These are phyloP conservation scores for Troglohyphantes excavatus DNA, from an alignment of 2,888 invertebrate genomes.

Conservation along the genomic window DNA sequence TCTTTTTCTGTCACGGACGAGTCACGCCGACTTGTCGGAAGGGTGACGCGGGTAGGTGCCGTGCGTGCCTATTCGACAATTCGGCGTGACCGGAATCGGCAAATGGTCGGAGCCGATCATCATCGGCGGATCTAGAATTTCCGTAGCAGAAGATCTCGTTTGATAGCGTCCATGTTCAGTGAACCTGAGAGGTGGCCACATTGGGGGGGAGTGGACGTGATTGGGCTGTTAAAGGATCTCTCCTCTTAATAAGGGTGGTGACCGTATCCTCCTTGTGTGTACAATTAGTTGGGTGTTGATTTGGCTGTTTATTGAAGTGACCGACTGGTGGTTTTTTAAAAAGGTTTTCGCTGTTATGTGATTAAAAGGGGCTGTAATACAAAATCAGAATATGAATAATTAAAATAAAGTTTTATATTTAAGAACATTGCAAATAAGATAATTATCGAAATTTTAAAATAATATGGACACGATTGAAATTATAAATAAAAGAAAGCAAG, in stretches of 20 bases:
- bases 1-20: neutral
- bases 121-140: neutral
- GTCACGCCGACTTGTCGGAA: neutral
- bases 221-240: neutral
- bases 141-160: neutral
- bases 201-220: neutral
- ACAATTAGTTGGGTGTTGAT: neutral
- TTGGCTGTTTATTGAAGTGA: too few species aligned
- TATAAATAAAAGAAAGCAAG: too few species aligned
- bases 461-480: too few species aligned
- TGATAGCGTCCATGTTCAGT: neutral
- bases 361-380: too few species aligned
- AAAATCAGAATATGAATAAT: too few species aligned
- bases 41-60: neutral
- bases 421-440: too few species aligned
- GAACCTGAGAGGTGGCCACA: conserved; percentile 13
- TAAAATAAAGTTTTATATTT: too few species aligned
- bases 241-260: neutral
- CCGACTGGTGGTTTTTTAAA: too few species aligned
- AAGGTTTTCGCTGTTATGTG: too few species aligned
- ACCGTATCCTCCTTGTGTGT: neutral
- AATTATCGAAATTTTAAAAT: too few species aligned
- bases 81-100: too few species aligned
- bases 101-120: too few species aligned
- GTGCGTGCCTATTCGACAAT: neutral